phyloP scores from a whole-genome alignment of 2,888 invertebrate species.

The Desoria tigrina region DNA sequence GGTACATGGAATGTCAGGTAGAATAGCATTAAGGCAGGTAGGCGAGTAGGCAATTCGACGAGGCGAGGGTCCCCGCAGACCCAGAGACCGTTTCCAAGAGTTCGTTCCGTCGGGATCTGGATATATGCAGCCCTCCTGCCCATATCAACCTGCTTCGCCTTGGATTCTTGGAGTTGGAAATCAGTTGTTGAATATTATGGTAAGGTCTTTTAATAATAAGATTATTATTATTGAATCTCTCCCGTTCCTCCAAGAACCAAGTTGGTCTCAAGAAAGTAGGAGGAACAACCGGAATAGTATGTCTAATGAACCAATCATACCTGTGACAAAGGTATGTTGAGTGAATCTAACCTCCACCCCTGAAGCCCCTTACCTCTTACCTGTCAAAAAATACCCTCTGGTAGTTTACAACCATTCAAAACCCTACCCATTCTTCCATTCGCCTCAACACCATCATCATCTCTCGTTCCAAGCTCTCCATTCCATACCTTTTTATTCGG shows the following conservation, averaged over 20 bases:
- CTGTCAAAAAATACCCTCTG: slow-evolving; percentile 53
- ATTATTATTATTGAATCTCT: no score
- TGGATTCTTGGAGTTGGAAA: slow-evolving; percentile 3
- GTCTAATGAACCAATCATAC: slow-evolving; percentile 52
- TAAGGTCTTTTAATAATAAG: no score
- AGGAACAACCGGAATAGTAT: slow-evolving; percentile 47
- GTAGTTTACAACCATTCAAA: slow-evolving; percentile 52
- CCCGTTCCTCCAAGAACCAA: not conserved
- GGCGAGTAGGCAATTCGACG: no score
- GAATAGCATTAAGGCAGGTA: no score
- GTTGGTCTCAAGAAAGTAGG: slow-evolving; percentile 37
- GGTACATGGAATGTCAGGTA: no score
- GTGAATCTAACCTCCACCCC: slow-evolving; percentile 47
- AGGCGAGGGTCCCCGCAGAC: no score
- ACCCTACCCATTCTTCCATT: slow-evolving; percentile 42
- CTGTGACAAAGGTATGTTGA: slow-evolving; percentile 47
- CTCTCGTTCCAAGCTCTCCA: not conserved
- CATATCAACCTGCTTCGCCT: not conserved
- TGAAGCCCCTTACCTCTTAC: slow-evolving; percentile 35
- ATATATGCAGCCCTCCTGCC: no score
- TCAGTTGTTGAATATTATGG: not conserved
- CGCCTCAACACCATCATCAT: slow-evolving; percentile 31
- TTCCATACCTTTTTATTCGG: not conserved
- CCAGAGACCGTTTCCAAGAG: no score
- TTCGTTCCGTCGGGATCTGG: no score